Conservation (phyloP, 1,140 invertebrate species). For the Caenorhabditis latens region DNA sequence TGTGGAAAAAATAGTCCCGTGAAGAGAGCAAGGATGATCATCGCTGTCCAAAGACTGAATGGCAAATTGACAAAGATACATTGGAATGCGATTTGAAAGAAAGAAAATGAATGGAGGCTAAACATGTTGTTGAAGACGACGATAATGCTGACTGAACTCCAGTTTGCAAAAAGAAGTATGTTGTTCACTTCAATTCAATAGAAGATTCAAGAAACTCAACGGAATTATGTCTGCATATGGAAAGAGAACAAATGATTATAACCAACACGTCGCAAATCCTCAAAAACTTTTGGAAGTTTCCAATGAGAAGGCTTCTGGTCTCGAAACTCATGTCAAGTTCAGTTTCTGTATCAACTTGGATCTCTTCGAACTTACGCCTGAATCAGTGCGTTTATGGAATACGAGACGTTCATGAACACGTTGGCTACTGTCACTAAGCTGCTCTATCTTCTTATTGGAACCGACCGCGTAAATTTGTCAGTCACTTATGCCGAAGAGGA, state of each 20-base stretch:
- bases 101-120: slow-evolving; percentile 59
- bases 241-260: slow-evolving; percentile 84
- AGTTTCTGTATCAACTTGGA: slow-evolving; percentile 93
- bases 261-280: slow-evolving; percentile 84
- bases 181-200: slow-evolving; percentile 90
- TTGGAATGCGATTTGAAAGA: slow-evolving; percentile 69
- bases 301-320: slow-evolving; percentile 87
- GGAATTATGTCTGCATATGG: slow-evolving; percentile 96
- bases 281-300: slow-evolving; percentile 89
- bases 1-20: slow-evolving; percentile 75
- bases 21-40: slow-evolving; percentile 60
- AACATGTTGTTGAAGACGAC: slow-evolving; percentile 66
- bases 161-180: slow-evolving; percentile 81
- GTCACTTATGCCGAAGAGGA: slow-evolving; percentile 90
- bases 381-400: slow-evolving; percentile 96
- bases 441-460: slow-evolving; percentile 80
- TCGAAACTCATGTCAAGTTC: slow-evolving; percentile 90
- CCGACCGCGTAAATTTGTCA: slow-evolving; percentile 82
- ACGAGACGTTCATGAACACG: slow-evolving; percentile 90
- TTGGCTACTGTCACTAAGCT: slow-evolving; percentile 79
- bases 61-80: no score
- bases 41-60: no score
- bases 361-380: slow-evolving; percentile 97
- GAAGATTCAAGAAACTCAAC: slow-evolving; percentile 93
- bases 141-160: slow-evolving; percentile 80